These are phyloP conservation scores for Sturnira hondurensis DNA, from an alignment of 2,113 vertebrate genomes.

Conservation along the genomic window DNA sequence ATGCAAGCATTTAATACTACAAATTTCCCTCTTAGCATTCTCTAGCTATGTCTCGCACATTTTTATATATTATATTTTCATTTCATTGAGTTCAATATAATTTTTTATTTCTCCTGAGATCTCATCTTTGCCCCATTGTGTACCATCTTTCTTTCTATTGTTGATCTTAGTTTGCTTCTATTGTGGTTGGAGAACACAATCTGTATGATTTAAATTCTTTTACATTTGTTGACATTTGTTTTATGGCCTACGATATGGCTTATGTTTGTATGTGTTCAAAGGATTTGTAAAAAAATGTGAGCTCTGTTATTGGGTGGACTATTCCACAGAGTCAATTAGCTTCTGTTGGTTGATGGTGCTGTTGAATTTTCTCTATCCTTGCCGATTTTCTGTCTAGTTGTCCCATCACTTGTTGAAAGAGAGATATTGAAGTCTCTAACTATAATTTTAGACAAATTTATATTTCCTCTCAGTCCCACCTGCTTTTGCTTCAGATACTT, in stretches of 20 bases:
- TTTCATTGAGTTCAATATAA: neutral
- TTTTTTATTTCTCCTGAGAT: neutral
- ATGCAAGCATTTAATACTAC: neutral
- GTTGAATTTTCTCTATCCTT: neutral
- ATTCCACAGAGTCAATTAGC: neutral
- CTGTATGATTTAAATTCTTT: neutral
- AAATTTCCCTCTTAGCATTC: neutral
- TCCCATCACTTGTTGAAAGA: neutral
- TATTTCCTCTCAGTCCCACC: neutral
- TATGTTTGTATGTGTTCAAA: neutral
- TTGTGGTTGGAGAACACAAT: neutral
- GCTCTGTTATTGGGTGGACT: neutral
- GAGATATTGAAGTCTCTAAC: neutral
- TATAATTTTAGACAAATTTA: neutral
- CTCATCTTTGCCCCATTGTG: neutral
- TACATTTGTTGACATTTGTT: neutral
- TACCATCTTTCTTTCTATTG: neutral
- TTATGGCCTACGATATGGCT: neutral
- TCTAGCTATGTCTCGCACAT: neutral
- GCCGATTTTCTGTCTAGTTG: slow-evolving; percentile 2
- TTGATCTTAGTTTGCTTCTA: neutral
- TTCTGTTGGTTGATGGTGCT: neutral
- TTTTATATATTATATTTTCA: neutral
- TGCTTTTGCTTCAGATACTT: neutral
- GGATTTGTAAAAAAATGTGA: neutral